Conservation (phyloP, 2,797 vertebrate genomes). For the Amblyopsis hoosieri region DNA sequence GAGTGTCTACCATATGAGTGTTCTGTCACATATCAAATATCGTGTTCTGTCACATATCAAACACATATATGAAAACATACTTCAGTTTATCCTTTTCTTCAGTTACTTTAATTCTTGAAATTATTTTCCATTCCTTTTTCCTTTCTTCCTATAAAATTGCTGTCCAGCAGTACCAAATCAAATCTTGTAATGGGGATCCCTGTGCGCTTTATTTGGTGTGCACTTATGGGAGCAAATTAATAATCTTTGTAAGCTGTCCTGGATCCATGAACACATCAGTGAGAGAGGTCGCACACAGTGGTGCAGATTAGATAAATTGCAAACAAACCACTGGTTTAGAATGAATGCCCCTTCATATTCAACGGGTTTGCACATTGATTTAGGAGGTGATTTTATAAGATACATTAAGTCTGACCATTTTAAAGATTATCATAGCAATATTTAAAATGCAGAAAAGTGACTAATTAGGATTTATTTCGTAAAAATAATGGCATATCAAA, state of each 20-base stretch:
- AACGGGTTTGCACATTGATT: background rate
- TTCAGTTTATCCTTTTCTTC: background rate
- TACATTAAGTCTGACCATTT: no score
- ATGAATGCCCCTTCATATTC: no score
- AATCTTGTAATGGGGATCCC: constrained; percentile 23
- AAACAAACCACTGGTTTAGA: constrained; percentile 12
- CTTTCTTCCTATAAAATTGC: constrained; percentile 10
- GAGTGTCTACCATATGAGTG: no score
- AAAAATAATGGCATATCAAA: no score
- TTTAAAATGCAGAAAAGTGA: no score
- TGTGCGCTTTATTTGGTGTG: constrained; percentile 34
- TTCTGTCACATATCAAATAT: constrained; percentile 27
- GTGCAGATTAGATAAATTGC: constrained; percentile 41
- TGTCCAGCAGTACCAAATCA: constrained; percentile 20
- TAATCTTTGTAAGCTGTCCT: background rate
- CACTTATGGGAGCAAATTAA: background rate
- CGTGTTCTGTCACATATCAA: constrained; percentile 25
- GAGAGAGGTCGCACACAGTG: constrained; percentile 43
- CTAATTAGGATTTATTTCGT: no score
- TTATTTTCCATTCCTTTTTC: constrained; percentile 9
- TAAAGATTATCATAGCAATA: no score
- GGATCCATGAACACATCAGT: constrained; percentile 38
- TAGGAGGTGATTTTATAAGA: background rate
- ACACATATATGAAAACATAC: constrained; percentile 22
- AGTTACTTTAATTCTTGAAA: constrained; percentile 5